Evolutionary conservation across 2,797 vertebrate species (phyloP).

Genomic region (Rhadinocentrus ornatus): DNA sequence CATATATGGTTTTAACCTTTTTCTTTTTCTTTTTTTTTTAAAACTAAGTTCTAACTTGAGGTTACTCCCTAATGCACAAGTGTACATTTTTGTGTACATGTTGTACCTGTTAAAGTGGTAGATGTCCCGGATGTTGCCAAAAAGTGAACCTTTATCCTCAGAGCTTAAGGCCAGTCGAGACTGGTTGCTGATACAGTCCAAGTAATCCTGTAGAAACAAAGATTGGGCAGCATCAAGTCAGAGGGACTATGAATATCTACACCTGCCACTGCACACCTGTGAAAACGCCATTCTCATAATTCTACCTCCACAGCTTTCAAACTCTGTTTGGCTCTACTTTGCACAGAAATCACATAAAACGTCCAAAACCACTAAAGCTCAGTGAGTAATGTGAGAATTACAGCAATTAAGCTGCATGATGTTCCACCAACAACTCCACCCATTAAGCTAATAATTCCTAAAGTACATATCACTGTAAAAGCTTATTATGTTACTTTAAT

Average conservation of each 20-base stretch:
- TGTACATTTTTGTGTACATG: neutral
- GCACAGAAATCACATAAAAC: neutral
- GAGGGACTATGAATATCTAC: conserved; percentile 15
- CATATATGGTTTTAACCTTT: too few species aligned
- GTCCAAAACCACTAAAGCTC: conserved; percentile 3
- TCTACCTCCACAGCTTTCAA: neutral
- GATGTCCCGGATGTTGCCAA: conserved; percentile 97
- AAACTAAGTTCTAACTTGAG: neutral
- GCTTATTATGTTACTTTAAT: neutral
- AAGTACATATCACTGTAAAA: neutral
- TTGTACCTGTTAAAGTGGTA: conserved; percentile 94
- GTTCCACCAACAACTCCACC: neutral
- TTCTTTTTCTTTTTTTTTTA: neutral
- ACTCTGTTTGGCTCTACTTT: conserved; percentile 13
- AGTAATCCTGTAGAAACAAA: conserved; percentile 88
- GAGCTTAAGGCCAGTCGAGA: conserved; percentile 87
- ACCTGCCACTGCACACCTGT: neutral
- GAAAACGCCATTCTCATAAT: neutral
- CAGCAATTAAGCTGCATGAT: neutral
- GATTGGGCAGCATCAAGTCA: conserved; percentile 22
- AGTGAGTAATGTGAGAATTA: neutral
- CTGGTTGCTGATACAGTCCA: conserved; percentile 93
- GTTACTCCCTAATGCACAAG: neutral
- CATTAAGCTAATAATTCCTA: neutral
- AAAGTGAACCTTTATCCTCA: conserved; percentile 92